These are phyloP conservation scores for Sinotaia quadrata DNA, from an alignment of 2,888 invertebrate genomes.

Conservation along the genomic window DNA sequence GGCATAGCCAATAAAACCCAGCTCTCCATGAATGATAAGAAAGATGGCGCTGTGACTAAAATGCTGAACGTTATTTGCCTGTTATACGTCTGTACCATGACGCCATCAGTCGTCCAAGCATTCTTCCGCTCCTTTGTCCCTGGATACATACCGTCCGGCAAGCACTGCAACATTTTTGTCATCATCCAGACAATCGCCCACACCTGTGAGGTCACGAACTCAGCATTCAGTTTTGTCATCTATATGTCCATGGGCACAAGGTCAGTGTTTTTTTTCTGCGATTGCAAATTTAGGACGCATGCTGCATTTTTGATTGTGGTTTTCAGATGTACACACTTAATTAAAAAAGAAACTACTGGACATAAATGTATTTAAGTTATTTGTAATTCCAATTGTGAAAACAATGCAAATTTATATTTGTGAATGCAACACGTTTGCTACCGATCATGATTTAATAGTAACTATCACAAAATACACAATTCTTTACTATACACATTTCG, in stretches of 20 bases:
- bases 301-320: no score
- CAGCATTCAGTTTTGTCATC: constrained; percentile 19
- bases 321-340: no score
- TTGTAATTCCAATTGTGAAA: no score
- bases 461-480: no score
- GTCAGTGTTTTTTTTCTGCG: no score
- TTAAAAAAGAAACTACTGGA: no score
- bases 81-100: constrained; percentile 13
- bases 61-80: constrained; percentile 22
- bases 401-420: no score
- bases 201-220: constrained; percentile 27
- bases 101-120: constrained; percentile 11
- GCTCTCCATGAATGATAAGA: not conserved
- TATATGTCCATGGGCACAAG: constrained; percentile 20
- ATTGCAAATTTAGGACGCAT: no score
- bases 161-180: constrained; percentile 21
- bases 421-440: no score
- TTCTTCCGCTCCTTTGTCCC: constrained; percentile 17
- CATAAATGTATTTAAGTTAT: no score
- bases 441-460: no score
- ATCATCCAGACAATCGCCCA: constrained; percentile 14
- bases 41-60: constrained; percentile 17
- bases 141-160: constrained; percentile 15
- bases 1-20: not conserved
- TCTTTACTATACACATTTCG: no score